Percentiles rank a stretch among this genome's conserved stretches.
phyloP scores from a whole-genome alignment of 2,888 invertebrate genomes.

The Chymomyza fuscimana region DNA sequence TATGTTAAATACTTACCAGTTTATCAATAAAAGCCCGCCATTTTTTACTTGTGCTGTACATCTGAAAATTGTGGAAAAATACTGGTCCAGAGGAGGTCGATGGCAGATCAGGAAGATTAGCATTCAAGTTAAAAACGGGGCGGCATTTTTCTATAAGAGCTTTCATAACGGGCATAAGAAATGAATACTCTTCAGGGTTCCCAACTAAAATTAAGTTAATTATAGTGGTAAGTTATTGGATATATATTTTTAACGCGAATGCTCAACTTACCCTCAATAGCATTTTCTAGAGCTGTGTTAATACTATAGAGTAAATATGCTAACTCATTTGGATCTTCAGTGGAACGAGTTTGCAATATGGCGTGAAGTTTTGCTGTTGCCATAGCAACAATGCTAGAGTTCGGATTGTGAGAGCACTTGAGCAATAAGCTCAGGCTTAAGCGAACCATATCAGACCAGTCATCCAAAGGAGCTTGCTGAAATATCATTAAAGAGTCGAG shows the following conservation, averaged over 20 bases:
- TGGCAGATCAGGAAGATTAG: constrained; percentile 81
- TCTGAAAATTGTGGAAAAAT: constrained; percentile 83
- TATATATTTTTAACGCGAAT: not conserved
- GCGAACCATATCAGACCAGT: constrained; percentile 83
- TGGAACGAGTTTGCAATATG: constrained; percentile 82
- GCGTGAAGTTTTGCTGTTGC: constrained; percentile 83
- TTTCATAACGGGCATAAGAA: constrained; percentile 83
- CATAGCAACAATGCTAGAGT: constrained; percentile 82
- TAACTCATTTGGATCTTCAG: constrained; percentile 81
- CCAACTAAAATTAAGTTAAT: constrained; percentile 74
- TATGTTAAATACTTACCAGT: constrained; percentile 78
- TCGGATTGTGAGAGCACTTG: constrained; percentile 80
- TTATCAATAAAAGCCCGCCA: constrained; percentile 82
- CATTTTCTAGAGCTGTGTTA: constrained; percentile 79
- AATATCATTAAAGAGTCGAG: constrained; percentile 82
- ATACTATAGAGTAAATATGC: constrained; percentile 81
- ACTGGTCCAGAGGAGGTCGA: constrained; percentile 81
- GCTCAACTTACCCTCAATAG: constrained; percentile 78
- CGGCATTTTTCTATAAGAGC: constrained; percentile 82
- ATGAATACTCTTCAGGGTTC: constrained; percentile 82
- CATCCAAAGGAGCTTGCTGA: constrained; percentile 80
- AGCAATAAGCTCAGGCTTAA: constrained; percentile 80
- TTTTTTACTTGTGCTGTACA: constrained; percentile 81
- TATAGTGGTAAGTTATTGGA: constrained; percentile 3
- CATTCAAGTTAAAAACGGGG: constrained; percentile 75